phyloP scores from a whole-genome alignment of 2,797 vertebrate species.

The Emydoidea blandingii region DNA sequence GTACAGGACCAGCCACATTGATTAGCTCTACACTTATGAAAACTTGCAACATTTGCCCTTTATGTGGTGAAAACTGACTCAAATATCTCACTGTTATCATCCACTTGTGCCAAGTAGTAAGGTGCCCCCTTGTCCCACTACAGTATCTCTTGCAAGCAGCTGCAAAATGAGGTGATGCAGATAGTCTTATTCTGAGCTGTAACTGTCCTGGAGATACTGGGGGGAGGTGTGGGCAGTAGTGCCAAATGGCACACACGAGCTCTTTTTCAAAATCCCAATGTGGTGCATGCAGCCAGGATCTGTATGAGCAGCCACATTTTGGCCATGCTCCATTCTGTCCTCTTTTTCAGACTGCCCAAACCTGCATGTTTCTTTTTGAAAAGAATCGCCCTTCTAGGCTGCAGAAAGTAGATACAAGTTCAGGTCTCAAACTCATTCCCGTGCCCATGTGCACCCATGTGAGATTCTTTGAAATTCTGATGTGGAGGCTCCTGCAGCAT shows the following conservation, averaged over 20 bases:
- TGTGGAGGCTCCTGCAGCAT: rapidly evolving
- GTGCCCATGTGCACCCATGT: not conserved
- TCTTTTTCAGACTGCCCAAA: not conserved
- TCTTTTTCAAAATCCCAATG: not conserved
- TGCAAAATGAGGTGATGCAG: not conserved
- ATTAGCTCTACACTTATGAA: not conserved
- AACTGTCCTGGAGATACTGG: not conserved
- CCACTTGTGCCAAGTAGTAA: not conserved
- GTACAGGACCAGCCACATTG: no score
- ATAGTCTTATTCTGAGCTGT: not conserved
- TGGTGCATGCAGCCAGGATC: not conserved
- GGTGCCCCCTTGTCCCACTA: not conserved
- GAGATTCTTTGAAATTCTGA: not conserved
- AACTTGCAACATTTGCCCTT: not conserved
- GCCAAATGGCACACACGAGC: not conserved
- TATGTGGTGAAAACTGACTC: not conserved
- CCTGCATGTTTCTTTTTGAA: not conserved
- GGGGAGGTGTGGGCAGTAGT: not conserved
- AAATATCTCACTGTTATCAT: not conserved
- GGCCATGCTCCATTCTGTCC: not conserved
- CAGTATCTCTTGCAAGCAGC: not conserved
- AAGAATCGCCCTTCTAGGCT: not conserved
- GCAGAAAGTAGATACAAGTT: not conserved
- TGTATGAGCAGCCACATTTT: not conserved
- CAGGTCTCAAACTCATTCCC: not conserved